A percentile compares a stretch with the other conserved stretches of the same genome.
These are phyloP conservation scores for Metridium senile DNA, from an alignment of 92 coral and sea anemone genomes.

Conservation along the genomic window DNA sequence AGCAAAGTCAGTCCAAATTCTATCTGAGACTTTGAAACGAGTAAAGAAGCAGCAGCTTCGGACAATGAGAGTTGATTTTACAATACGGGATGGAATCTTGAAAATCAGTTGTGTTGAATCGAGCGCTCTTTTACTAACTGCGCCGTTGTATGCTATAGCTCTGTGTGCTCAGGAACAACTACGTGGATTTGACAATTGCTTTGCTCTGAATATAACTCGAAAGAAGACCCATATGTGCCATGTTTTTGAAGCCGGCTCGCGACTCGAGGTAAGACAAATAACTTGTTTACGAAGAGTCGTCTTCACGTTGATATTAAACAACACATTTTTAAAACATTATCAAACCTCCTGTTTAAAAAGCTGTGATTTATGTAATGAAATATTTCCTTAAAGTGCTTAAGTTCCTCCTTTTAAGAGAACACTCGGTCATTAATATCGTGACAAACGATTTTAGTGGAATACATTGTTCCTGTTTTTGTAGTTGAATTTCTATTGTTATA, in stretches of 20 bases:
- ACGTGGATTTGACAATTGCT: constrained; percentile 87
- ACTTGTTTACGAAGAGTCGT: constrained; percentile 10
- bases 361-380: not conserved
- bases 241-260: constrained; percentile 95
- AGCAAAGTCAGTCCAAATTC: constrained; percentile 87
- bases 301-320: constrained; percentile 7
- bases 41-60: constrained; percentile 85
- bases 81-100: constrained; percentile 88
- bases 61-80: constrained; percentile 86
- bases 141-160: constrained; percentile 95
- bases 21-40: constrained; percentile 90
- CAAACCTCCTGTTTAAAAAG: not conserved
- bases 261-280: constrained; percentile 90
- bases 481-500: too few relatives aligned
- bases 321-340: not conserved
- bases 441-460: not conserved
- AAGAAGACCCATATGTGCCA: constrained; percentile 93
- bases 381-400: not conserved
- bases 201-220: constrained; percentile 92
- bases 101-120: constrained; percentile 80
- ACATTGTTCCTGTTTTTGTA: too few relatives aligned
- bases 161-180: constrained; percentile 96
- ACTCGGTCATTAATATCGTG: not conserved
- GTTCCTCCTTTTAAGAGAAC: too few relatives aligned
- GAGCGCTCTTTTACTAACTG: constrained; percentile 84